These are phyloP conservation scores for Lingula anatina DNA, from an alignment of 2,888 invertebrate species.

Conservation along the genomic window DNA sequence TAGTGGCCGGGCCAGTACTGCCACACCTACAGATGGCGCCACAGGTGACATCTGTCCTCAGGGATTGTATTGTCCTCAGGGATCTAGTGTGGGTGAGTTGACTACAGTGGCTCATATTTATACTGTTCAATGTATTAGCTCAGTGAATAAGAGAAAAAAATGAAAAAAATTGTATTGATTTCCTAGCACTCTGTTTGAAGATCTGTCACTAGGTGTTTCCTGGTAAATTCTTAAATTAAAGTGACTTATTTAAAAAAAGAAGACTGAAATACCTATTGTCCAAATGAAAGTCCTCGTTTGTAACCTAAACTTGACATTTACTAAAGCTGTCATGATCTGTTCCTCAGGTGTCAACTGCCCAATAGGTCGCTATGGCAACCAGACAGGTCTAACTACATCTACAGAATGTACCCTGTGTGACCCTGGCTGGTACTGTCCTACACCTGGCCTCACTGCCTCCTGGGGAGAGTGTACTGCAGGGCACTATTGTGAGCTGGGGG, in stretches of 20 bases:
- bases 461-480: conserved; percentile 38
- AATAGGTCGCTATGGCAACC: conserved; percentile 37
- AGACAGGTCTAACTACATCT: conserved; percentile 29
- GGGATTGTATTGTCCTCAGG: conserved; percentile 33
- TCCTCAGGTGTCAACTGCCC: conserved; percentile 35
- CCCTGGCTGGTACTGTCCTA: conserved; percentile 34
- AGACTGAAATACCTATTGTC: too few relatives aligned
- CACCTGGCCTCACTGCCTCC: conserved; percentile 28
- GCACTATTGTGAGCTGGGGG: conserved; percentile 29
- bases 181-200: too few relatives aligned
- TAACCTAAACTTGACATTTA: too few relatives aligned
- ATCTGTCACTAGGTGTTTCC: too few relatives aligned
- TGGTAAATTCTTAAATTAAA: too few relatives aligned
- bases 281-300: too few relatives aligned
- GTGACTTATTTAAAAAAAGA: too few relatives aligned
- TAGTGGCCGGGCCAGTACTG: conserved; percentile 23
- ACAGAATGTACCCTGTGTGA: conserved; percentile 31
- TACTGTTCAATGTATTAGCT: too few relatives aligned
- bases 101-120: conserved; percentile 9
- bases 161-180: too few relatives aligned
- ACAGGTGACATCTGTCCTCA: conserved; percentile 40
- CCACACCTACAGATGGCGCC: conserved; percentile 35
- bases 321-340: too few relatives aligned
- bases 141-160: too few relatives aligned
- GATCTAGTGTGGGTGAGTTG: conserved; percentile 15